Base-by-base conservation (phyloP, 2,797 vertebrate species). In the Macropodus opercularis region DNA sequence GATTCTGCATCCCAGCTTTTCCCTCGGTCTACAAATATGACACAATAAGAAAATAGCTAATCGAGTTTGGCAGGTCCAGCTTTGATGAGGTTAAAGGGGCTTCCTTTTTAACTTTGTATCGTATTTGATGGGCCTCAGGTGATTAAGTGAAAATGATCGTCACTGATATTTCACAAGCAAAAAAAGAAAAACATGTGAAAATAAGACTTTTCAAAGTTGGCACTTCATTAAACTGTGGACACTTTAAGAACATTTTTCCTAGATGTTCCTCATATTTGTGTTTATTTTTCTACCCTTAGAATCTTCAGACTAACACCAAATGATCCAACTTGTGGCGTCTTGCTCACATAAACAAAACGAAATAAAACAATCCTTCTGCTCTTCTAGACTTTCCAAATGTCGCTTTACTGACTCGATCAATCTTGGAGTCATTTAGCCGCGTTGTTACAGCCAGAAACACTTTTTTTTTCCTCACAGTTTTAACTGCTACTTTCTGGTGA, bases 71-170 rank as follows among this genome's bases (percentile, higher is more conserved):
- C 63, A 77, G 56, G 46, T 54, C 21, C 6, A n/a, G 43, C 29
- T 74, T 41, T 49, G 48, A 62, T 41, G 51, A 71, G 63, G 69
- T 77, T 72, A 65, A 72, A 74, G 69, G 59, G 59, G 40, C 49
- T 67, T 76, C 24, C 19, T 52, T 61, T 75, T 51, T 27, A 46
- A 19, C 61, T 59, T 19, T n/a, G 8, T n/a, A 23, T 75, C 23
- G 13, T 29, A 69, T 63, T 63, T 72, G 51, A 72, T 42, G 27
- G 19, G 22, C 58, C 60, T 72, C 60, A 55, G 27, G 24, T 48
- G 57, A 69, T 59, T 53, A 21, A 63, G 19, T 10, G 15, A 3
- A 63, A 7, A n/a, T 55, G 62, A 69, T 75, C 39, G 51, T 32
- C 29, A 18, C 26, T 17, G 23, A 29, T 1, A 15, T 24, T 5